Base-by-base conservation (phyloP, 2,797 vertebrate genomes). In the Siniperca scherzeri region DNA sequence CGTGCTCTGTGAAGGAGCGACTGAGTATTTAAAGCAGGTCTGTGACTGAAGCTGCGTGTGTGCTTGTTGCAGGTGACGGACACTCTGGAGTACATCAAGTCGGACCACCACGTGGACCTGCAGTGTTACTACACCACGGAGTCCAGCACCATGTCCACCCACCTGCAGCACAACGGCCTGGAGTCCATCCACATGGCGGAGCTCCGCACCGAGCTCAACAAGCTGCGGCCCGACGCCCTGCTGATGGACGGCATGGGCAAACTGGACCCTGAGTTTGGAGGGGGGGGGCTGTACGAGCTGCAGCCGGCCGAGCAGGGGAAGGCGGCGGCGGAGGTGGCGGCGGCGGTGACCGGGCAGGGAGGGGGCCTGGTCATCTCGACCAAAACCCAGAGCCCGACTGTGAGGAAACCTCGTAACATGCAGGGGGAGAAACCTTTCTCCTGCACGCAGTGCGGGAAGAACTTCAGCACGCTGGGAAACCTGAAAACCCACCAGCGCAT, bases 161-260 rank as follows among this genome's bases (percentile, higher is more conserved):
- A 94, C 85, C 85, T 94, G 76, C 90, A 80, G 67, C 93, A 87
- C 84, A 96, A 95, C 56, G 89, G 91, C 52, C 91, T 96, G 30
- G 96, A 96, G 92, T 96, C 95, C 69, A 96, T 96, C 87, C 96
- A 96, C 91, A 96, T 96, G 96, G 96, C 96, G 0, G 96, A 96
- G 90, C 94, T 96, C 1, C 94, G 96, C 69, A 93, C 94, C 0
- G 96, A 96, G 82, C 95, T 96, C 71, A 95, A 96, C 87, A 96
- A 96, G 92, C 95, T 96, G 21, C 91, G 95, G 4, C 95, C 96
- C 0, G 96, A 96, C 2, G 46, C 85, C 7, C 78, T 93, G 68
- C 83, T 92, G 11, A 74, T 95, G 55, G 96, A 96, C 19, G 76
- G 91, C 73, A 81, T 93, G 13, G 91, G 84, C n/a, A 96, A 96